Conservation (phyloP, 2,113 vertebrate genomes). For the Chrysemys picta region DNA sequence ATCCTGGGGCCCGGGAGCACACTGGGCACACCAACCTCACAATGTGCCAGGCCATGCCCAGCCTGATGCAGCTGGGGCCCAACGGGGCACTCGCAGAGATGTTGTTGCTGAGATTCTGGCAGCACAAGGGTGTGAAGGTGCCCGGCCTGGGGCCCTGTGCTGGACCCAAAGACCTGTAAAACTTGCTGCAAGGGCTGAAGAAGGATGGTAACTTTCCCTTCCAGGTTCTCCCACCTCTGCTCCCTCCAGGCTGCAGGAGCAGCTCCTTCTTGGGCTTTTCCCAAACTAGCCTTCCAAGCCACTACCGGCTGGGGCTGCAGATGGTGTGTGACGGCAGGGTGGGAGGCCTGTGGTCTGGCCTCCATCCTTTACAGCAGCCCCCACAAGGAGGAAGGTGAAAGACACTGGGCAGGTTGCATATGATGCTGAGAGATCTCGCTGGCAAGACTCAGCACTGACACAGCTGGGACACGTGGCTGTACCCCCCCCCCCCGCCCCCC, state of each 20-base stretch:
- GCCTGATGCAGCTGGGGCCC: neutral
- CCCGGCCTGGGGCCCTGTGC: rapidly evolving
- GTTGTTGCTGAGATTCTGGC: neutral
- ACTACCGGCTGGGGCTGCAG: neutral
- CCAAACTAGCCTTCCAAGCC: neutral
- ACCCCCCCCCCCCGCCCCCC: rapidly evolving
- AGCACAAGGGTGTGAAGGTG: neutral
- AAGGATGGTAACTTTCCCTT: neutral
- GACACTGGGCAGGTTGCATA: neutral
- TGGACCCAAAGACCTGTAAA: neutral
- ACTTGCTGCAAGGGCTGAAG: neutral
- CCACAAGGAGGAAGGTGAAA: neutral
- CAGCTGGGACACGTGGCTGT: neutral
- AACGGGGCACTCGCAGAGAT: neutral
- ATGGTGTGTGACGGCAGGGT: neutral
- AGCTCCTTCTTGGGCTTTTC: neutral
- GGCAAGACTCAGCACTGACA: neutral
- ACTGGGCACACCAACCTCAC: neutral
- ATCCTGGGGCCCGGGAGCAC: rapidly evolving
- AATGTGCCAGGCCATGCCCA: neutral
- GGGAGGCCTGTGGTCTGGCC: neutral
- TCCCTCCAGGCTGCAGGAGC: neutral
- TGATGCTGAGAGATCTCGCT: neutral
- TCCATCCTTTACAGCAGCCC: too few relatives aligned
- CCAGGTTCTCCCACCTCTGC: neutral